Percentiles rank a stretch among this genome's conserved stretches.
Conservation (phyloP, 92 coral and sea anemone genomes). For the Porites lobata region DNA sequence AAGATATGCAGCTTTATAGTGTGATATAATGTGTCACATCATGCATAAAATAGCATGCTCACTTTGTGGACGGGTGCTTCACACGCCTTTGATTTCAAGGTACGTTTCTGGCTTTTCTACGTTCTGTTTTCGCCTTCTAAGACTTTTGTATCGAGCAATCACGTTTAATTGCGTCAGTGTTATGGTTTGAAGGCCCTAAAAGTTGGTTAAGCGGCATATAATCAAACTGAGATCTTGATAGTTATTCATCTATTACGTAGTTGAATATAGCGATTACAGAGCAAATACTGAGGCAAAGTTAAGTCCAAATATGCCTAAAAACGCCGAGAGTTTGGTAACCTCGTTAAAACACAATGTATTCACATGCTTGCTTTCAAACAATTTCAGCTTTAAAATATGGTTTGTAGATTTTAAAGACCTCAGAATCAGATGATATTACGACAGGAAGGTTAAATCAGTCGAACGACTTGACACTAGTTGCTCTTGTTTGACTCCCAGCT, state of each 20-base stretch:
- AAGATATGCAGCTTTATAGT: background rate
- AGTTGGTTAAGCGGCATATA: background rate
- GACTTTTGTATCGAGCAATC: background rate
- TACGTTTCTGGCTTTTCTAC: conserved; percentile 1
- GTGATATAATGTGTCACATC: conserved; percentile 5
- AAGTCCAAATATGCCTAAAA: conserved; percentile 3
- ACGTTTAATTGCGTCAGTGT: background rate
- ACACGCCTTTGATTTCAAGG: conserved; percentile 5
- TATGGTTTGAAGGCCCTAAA: background rate
- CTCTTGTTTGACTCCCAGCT: conserved; percentile 15
- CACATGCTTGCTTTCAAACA: background rate
- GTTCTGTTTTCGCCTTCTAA: background rate
- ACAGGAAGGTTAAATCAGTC: conserved; percentile 27
- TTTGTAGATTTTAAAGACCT: conserved; percentile 27
- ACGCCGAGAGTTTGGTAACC: background rate
- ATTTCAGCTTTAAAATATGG: background rate
- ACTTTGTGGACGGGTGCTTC: background rate
- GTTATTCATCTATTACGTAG: background rate
- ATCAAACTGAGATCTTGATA: background rate
- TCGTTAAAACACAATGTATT: background rate
- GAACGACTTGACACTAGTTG: conserved; percentile 24
- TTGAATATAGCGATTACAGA: background rate
- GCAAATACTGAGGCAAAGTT: background rate
- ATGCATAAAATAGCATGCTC: background rate
- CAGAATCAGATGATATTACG: conserved; percentile 51